Evolutionary conservation across 2,888 invertebrate genomes (phyloP), one percentile per base, ranked within the genome.

Genomic region (Ochropleura plecta): DNA sequence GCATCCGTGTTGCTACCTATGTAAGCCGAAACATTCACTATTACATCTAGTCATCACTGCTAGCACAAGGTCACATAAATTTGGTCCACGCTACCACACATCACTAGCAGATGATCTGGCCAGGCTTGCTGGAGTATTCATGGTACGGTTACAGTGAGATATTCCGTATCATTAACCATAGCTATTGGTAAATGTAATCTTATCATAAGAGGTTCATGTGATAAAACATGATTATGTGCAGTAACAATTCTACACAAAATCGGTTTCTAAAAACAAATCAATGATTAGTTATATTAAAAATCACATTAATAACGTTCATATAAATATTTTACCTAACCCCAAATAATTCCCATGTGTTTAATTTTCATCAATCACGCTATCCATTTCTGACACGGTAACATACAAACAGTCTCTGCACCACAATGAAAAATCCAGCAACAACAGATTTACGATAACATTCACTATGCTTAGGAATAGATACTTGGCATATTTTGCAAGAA

Each of bases 1-100:
- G 78, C 78, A 76, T 84, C 78, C 72, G 55, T 79, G 70, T 82
- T 73, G 84, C 83, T 85, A 87, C 81, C 80, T 82, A 86, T 85
- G 78, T 81, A 71, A 84, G 88, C 84, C 64, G 71, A 78, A 78
- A 79, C 65, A 81, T 82, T 84, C 57, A 73, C 80, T 85, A 85
- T 76, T 80, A 87, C 64, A 73, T 78, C 87, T 85, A 81, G 66
- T 76, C 70, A 80, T 70, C 79, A 77, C 71, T 73, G 70, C 69
- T 73, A 67, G 63, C 63, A 66, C 48, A 8, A 20, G 68, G 42
- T 73, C 70, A 64, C 67, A 42, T 66, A 79, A 79, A 79, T 71
- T 79, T 79, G 81, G 73, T 73, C n/a, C 62, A n/a, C 76, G 62
- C 44, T 30, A 69, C 48, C 69, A 44, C 67, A 53, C 70, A 12